Base-by-base conservation (phyloP, 2,888 invertebrate species). In the Hololepta plana region DNA sequence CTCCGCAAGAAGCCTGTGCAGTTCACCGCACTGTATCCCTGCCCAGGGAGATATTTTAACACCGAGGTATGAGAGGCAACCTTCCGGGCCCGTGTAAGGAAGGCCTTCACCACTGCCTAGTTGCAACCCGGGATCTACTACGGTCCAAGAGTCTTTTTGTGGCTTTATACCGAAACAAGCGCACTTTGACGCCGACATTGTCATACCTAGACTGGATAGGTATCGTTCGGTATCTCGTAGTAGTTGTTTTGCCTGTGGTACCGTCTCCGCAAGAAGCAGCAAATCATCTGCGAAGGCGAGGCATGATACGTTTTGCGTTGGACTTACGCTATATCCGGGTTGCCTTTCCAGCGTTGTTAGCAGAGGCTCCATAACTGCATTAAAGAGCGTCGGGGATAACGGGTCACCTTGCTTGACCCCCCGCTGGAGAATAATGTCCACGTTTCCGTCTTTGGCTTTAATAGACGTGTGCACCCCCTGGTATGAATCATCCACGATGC, bases 371-470 rank as follows among this genome's bases (percentile, higher is more conserved):
- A 46, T 23, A 0, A 45, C 36, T 2, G 42, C 9, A 14, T 42
- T 42, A 15, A 46, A 42, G 0, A 41, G 28, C 0, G 40, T 2
- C 0, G 43, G 41, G 11, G 23, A 15, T 8, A 55, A 33, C 1
- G 51, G 51, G 31, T 53, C 51, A 0, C 54, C 54, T 35, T 56
- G 55, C 5, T 48, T 42, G 4, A 55, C 53, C 1, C 52, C 51
- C 12, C 46, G 39, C n/a, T 28, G 34, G n/a, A n/a, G n/a, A n/a
- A n/a, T n/a, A n/a, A n/a, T n/a, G n/a, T n/a, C n/a, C n/a, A n/a
- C n/a, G n/a, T n/a, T n/a, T n/a, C n/a, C n/a, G n/a, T n/a, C n/a
- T n/a, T n/a, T n/a, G n/a, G n/a, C n/a, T n/a, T n/a, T n/a, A 23
- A 42, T 20, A 26, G 19, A 29, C 3, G 46, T 43, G 4, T 37